Base-by-base conservation (phyloP, 64 coral and sea anemone species). In the Montipora foliosa region DNA sequence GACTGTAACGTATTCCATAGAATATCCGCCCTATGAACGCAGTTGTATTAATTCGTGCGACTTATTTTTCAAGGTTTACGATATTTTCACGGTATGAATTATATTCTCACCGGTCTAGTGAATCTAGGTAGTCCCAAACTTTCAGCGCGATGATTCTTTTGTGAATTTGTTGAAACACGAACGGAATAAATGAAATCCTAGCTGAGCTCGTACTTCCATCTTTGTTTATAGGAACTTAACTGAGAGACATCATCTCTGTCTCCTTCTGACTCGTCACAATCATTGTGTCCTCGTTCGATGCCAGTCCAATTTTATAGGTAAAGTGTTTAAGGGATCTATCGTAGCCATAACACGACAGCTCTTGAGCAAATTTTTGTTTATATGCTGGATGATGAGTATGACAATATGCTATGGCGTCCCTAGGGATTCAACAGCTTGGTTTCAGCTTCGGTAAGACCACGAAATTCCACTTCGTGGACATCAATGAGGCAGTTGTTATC, bases 401-500 rank as follows among this genome's bases (percentile, higher is more conserved):
- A 21, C 87, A 89, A 16, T 89, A 89, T 6, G 87, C 87, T 13
- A 19, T 22, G 49, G 60, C 20, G 10, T 61, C 25, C 25, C 25
- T 25, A 80, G 1, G 76, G 59, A 6, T 79, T 79, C 20, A 90
- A 64, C 17, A 90, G 55, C 25, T 25, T 25, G 1, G 24, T 8
- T 25, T 25, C 25, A 25, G 60, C 60, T 46, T 79, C 60, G 0
- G 67, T 12, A 17, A 80, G 29, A 69, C 67, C 60, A n/a, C 76
- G 77, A 79, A 80, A 79, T 15, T 90, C 88, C 62, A 90, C 88
- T 67, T 19, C 14, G 37, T 79, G 72, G 12, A 90, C 25, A 25
- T 67, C 88, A 2, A 69, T 2, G 2, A 90, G 88, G 5, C 58
- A 77, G 5, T 44, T 79, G 29, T 72, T 1, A 1, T 90, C 61